Percentiles rank a stretch among this genome's conserved stretches.
These are phyloP conservation scores for Brachyptera risi DNA, from an alignment of 2,888 invertebrate species.

Conservation along the genomic window DNA sequence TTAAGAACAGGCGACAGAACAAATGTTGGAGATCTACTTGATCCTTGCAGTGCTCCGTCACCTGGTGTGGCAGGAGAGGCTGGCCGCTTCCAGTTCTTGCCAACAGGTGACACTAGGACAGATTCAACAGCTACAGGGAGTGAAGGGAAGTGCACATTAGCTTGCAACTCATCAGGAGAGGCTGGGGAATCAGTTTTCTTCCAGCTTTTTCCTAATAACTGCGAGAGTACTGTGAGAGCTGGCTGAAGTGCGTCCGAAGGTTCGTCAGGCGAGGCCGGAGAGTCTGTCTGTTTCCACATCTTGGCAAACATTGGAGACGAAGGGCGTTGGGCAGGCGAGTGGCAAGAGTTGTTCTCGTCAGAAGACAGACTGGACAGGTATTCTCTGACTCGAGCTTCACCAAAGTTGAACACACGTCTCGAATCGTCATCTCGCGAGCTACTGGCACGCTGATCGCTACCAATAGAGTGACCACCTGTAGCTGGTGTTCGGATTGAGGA, in stretches of 20 bases:
- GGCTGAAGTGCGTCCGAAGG: neutral
- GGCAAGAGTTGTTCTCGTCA: slow-evolving; percentile 33
- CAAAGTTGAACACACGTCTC: slow-evolving; percentile 47
- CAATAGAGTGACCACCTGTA: slow-evolving; percentile 27
- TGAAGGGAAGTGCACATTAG: too few species aligned
- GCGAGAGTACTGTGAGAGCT: too few species aligned
- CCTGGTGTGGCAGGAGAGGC: neutral
- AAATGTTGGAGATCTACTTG: neutral
- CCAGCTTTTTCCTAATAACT: slow-evolving; percentile 15
- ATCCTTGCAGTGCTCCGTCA: neutral
- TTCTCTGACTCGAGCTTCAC: slow-evolving; percentile 49
- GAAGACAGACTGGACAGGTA: slow-evolving; percentile 50
- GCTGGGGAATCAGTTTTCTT: slow-evolving; percentile 10
- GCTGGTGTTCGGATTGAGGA: slow-evolving; percentile 40
- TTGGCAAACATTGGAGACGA: neutral
- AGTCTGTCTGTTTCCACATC: neutral
- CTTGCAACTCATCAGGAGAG: slow-evolving; percentile 1
- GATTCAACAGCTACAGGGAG: neutral
- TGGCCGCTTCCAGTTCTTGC: slow-evolving; percentile 11
- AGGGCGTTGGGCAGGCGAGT: slow-evolving; percentile 1
- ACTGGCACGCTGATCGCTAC: slow-evolving; percentile 23
- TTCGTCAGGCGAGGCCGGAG: slow-evolving; percentile 15
- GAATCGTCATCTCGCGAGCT: slow-evolving; percentile 40
- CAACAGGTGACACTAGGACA: slow-evolving; percentile 1
- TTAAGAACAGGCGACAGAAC: slow-evolving; percentile 7